Evolutionary conservation across 2,888 invertebrate genomes (phyloP), one percentile per base, ranked within the genome.

Genomic region (Notodonta dromedarius): DNA sequence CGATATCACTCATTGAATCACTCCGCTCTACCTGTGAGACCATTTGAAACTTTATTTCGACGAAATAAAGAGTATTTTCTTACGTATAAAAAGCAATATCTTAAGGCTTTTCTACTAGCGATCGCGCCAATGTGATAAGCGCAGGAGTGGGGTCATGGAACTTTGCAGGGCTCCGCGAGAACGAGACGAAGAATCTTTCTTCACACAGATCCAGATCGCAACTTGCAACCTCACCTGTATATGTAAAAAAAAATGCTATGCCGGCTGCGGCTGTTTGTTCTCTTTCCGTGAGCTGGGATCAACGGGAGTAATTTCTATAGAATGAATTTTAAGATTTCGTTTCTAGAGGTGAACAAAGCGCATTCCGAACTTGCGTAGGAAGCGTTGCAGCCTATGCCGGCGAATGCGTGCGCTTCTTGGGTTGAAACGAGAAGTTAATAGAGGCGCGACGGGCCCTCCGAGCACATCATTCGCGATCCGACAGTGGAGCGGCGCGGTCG

Each of bases 101-200:
- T 76, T 87, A 80, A 66, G 80, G 67, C 84, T 69, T 86, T 86
- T 80, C 71, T 74, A 65, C 73, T 68, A 67, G 73, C 59, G 77
- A 73, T 75, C 67, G 70, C 65, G 70, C 66, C 69, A 69, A 76
- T 71, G 81, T 89, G 91, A 91, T 91, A 91, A 91, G 90, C 89
- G 86, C 86, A 84, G 78, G 86, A 87, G 89, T 82, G 85, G 86
- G 91, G 89, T 91, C 91, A 90, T 83, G 74, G 90, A 91, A 90
- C 91, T 89, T 85, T 85, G 84, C 80, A 85, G 85, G 85, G 79
- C 84, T 84, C 76, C 70, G 79, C 69, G 74, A 68, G 78, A 76
- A 65, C 63, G 73, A 74, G 73, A 73, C 69, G 61, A 69, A 69
- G 57, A 59, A 68, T 68, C 59, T 64, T 65, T 72, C 67, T 66